Base-by-base conservation (phyloP, 2,113 vertebrate genomes). In the Aptenodytes forsteri region DNA sequence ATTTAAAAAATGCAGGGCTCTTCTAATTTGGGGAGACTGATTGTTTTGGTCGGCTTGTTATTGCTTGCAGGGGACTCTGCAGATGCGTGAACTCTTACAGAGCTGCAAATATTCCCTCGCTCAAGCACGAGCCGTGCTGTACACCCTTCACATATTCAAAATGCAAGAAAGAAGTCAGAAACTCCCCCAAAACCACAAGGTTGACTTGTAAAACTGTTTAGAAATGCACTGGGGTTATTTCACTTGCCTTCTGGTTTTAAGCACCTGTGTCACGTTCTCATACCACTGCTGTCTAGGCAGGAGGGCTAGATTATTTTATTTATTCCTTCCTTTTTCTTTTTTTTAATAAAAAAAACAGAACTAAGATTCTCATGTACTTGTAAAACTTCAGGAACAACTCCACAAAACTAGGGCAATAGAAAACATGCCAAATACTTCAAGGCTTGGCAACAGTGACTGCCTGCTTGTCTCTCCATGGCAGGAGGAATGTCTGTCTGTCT, bases 341-440 rank as follows among this genome's bases (percentile, higher is more conserved):
- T 44, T 40, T 11, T 58, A 46, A 71, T 61, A 47, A 32, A n/a
- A 66, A 46, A 50, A 17, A 19, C 16, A 10, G 36, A 73, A 69
- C 49, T 73, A 77, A 89, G 65, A 87, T 81, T 87, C 58, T 91
- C 73, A 25, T 47, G 26, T 66, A 73, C 62, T 93, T 91, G 47
- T 54, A 95, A 85, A 96, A 97, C 78, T 96, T 91, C 84, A 93
- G 92, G 56, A 96, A 95, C 78, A 96, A 96, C 96, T 97, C 90
- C 85, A 90, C 85, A 94, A 94, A 97, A 97, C 82, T 95, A 96
- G 95, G 96, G 94, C 89, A 91, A 69, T 15, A 93, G 85, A 93
- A 95, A 97, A 91, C 90, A 83, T 82, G 96, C 91, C 91, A 94
- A 93, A 93, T 90, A 87, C 64, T 96, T 92, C 83, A 94, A 92